Percentiles rank a stretch among this genome's conserved stretches.
phyloP scores from a whole-genome alignment of 2,113 vertebrate species.

The Pollimyrus isidori region DNA sequence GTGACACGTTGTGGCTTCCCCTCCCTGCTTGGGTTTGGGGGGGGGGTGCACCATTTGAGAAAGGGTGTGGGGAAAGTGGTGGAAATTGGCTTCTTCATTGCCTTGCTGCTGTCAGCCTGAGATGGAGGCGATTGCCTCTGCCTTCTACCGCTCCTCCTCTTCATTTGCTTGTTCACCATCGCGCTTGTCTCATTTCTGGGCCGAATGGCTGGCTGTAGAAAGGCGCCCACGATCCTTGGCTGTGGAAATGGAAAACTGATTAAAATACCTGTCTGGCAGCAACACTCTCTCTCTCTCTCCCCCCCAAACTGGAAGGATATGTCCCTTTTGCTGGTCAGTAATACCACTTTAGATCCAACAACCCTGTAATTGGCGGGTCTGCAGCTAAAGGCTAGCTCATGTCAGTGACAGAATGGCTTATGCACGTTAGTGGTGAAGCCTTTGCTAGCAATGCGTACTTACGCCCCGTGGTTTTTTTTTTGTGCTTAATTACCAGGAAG shows the following conservation, averaged over 20 bases:
- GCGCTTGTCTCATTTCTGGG: neutral
- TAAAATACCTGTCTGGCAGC: conserved; percentile 3
- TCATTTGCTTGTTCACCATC: neutral
- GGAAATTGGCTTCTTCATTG: neutral
- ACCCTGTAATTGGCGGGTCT: neutral
- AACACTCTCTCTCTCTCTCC: neutral
- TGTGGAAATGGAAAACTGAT: neutral
- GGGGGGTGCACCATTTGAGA: neutral
- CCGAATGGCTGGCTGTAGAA: neutral
- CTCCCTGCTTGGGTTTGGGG: neutral
- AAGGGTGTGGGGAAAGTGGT: neutral
- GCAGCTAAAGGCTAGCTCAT: neutral
- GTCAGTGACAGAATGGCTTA: neutral
- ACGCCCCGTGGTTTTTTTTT: neutral
- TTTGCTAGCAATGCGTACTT: neutral
- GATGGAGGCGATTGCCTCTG: neutral
- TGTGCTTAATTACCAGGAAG: neutral
- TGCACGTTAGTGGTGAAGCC: neutral
- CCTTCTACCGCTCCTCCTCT: neutral
- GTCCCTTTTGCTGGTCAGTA: neutral
- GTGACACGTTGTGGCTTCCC: neutral
- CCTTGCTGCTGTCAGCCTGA: neutral
- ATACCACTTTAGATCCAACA: neutral
- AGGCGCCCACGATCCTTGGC: neutral
- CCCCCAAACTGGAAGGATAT: neutral